Conservation (phyloP, 2,888 invertebrate species). For the Apotomis betuletana region DNA sequence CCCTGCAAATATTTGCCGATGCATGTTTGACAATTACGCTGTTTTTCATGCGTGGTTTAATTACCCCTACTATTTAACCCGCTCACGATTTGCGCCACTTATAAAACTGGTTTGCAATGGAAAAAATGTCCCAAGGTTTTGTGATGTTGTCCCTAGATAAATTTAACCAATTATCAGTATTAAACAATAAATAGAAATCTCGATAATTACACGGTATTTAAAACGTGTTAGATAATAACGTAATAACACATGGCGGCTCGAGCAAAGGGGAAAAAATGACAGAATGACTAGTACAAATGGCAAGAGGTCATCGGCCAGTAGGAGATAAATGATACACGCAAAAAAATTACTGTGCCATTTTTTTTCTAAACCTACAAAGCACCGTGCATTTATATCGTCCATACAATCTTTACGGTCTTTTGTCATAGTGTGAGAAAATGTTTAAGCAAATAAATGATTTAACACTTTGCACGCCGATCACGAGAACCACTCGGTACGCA, state of each 20-base stretch:
- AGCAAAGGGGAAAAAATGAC: background rate
- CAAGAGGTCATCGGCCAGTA: constrained; percentile 9
- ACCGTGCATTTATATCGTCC: constrained; percentile 15
- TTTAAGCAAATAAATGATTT: constrained; percentile 32
- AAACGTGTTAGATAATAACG: background rate
- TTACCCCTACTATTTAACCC: too few relatives aligned
- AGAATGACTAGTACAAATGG: constrained; percentile 17
- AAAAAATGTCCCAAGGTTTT: background rate
- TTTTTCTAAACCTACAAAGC: background rate
- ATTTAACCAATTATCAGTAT: background rate
- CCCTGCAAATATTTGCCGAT: too few relatives aligned
- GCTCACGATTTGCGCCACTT: too few relatives aligned
- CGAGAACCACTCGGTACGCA: too few relatives aligned
- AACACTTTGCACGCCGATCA: too few relatives aligned
- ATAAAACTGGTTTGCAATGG: too few relatives aligned
- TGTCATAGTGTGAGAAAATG: constrained; percentile 34
- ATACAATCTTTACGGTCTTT: constrained; percentile 29
- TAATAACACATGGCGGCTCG: background rate
- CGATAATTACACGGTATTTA: background rate
- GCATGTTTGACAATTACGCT: too few relatives aligned
- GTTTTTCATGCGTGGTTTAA: too few relatives aligned
- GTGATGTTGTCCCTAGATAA: background rate
- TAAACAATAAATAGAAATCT: background rate
- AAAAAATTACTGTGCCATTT: constrained; percentile 1
- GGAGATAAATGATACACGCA: background rate